Evolutionary conservation across 2,888 invertebrate genomes (phyloP).

Genomic region (Cryptops parisi): DNA sequence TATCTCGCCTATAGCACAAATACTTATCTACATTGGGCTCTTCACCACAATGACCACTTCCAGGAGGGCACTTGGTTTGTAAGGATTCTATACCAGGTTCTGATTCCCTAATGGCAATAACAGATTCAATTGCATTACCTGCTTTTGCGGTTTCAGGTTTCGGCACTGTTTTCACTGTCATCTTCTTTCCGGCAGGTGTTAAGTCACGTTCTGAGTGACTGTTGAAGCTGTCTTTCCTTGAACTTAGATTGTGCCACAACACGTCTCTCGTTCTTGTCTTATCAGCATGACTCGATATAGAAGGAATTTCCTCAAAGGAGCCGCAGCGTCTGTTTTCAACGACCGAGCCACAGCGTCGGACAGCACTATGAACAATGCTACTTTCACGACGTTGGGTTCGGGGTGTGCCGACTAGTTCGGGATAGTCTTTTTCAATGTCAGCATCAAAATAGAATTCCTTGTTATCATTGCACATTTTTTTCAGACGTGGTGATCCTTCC

Average conservation of each 20-base stretch:
- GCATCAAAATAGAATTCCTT: constrained; percentile 13
- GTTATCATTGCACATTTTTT: constrained; percentile 12
- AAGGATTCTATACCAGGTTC: neutral
- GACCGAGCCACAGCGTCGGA: constrained; percentile 7
- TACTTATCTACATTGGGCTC: constrained; percentile 1
- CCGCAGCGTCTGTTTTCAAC: constrained; percentile 7
- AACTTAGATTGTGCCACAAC: neutral
- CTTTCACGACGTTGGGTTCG: neutral
- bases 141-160: neutral
- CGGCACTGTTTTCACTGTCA: neutral
- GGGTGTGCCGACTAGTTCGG: constrained; percentile 10
- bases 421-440: constrained; percentile 12
- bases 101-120: neutral
- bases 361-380: neutral
- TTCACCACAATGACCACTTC: constrained; percentile 13
- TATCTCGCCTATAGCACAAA: constrained; percentile 8
- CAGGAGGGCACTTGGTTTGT: constrained; percentile 1
- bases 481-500: constrained; percentile 10
- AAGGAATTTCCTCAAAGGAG: constrained; percentile 9
- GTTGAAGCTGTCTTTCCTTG: constrained; percentile 11
- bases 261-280: neutral
- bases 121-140: constrained; percentile 4
- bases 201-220: constrained; percentile 11
- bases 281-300: neutral
- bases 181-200: neutral